Conservation (phyloP, 2,888 invertebrate species). For the Craniophora ligustri region DNA sequence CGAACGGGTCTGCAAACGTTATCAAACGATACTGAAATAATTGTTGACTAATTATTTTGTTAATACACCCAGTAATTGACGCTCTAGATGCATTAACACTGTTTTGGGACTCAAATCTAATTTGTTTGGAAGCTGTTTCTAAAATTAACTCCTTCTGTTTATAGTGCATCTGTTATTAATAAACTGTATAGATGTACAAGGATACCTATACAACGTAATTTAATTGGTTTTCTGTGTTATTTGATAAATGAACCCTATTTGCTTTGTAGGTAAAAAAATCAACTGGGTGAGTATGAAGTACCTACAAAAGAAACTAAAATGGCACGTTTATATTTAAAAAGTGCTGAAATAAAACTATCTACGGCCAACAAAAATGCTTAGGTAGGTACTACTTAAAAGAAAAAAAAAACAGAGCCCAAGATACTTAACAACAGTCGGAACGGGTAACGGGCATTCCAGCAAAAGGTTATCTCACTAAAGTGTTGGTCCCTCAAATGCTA, state of each 20-base stretch:
- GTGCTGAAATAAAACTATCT: not conserved
- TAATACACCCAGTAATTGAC: slow-evolving; percentile 68
- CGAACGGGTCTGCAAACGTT: slow-evolving; percentile 71
- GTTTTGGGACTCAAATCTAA: slow-evolving; percentile 56
- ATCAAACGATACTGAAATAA: slow-evolving; percentile 75
- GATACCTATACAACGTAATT: slow-evolving; percentile 1
- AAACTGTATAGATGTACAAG: slow-evolving; percentile 10
- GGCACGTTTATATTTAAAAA: slow-evolving; percentile 4
- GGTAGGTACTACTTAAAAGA: slow-evolving; percentile 7
- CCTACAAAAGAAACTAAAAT: not conserved
- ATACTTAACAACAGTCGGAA: slow-evolving; percentile 40
- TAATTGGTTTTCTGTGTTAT: too few relatives aligned
- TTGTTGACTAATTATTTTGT: slow-evolving; percentile 80
- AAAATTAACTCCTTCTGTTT: slow-evolving; percentile 37
- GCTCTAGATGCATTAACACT: slow-evolving; percentile 52
- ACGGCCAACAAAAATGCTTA: too few relatives aligned
- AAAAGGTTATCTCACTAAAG: slow-evolving; percentile 60
- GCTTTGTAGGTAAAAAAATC: too few relatives aligned
- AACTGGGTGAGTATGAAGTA: too few relatives aligned
- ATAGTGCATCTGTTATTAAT: slow-evolving; percentile 36
- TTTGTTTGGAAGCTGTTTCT: slow-evolving; percentile 52
- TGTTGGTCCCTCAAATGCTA: slow-evolving; percentile 60
- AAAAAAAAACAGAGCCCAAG: slow-evolving; percentile 18
- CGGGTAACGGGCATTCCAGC: slow-evolving; percentile 60
- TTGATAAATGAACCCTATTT: too few relatives aligned